Percentiles rank a stretch among this genome's conserved stretches.
Evolutionary conservation across 2,888 invertebrate genomes (phyloP).

Genomic region (Eurytoma adleriae): DNA sequence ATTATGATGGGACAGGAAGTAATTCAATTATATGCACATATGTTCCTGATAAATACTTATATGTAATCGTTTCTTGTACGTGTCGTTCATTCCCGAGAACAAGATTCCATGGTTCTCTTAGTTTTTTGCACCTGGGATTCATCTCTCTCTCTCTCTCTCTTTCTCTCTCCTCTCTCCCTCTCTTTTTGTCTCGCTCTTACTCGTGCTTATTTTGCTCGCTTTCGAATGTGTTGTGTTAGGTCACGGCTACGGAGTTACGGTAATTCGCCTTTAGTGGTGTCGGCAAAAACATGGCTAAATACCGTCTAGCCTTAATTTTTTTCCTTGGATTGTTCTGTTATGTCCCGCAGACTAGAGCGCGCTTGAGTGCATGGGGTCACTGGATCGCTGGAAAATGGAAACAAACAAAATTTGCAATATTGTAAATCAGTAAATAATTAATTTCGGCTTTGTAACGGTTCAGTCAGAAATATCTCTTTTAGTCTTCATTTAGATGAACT

Average conservation of each 20-base stretch:
- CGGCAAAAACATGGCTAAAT: slow-evolving; percentile 27
- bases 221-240: too few relatives aligned
- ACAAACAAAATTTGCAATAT: too few relatives aligned
- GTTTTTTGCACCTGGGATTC: too few relatives aligned
- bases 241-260: slow-evolving; percentile 11
- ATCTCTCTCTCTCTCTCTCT: neutral
- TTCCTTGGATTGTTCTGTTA: slow-evolving; percentile 28
- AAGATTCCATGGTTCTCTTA: too few relatives aligned
- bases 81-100: too few relatives aligned
- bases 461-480: neutral
- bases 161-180: neutral
- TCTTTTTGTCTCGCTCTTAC: too few relatives aligned
- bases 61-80: too few relatives aligned
- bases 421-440: neutral
- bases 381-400: neutral
- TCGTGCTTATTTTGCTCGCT: too few relatives aligned
- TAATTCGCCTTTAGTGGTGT: slow-evolving; percentile 29
- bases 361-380: neutral
- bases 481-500: neutral
- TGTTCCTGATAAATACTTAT: too few relatives aligned
- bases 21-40: too few relatives aligned
- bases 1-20: neutral
- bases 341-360: neutral
- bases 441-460: neutral
- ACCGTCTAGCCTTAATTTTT: neutral